Evolutionary conservation across 2,113 vertebrate species (phyloP).

Genomic region (Myanophis thanlyinensis): DNA sequence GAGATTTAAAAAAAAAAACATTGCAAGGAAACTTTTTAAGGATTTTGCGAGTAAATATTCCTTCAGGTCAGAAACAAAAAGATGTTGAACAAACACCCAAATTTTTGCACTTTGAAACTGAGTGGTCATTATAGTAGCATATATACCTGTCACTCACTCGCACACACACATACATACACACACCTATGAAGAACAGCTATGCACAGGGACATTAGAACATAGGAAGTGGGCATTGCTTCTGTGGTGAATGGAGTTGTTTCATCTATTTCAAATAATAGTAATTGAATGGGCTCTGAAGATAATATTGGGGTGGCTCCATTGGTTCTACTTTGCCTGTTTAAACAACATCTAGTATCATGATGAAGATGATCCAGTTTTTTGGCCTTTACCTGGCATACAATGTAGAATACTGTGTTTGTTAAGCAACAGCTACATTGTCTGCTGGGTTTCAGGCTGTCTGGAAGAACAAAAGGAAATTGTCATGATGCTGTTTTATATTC

Average conservation of each 20-base stretch:
- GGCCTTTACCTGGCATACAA: slow-evolving; percentile 99
- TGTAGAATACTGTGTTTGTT: slow-evolving; percentile 99
- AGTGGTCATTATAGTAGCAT: neutral
- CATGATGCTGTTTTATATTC: slow-evolving; percentile 8
- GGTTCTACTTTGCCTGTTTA: neutral
- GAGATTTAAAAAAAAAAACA: neutral
- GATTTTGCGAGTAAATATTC: neutral
- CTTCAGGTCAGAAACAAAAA: neutral
- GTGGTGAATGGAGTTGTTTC: neutral
- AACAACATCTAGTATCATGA: neutral
- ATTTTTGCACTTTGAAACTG: neutral
- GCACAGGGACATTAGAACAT: neutral
- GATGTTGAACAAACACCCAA: neutral
- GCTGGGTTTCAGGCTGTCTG: slow-evolving; percentile 99
- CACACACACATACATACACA: too few relatives aligned
- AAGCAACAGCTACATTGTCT: slow-evolving; percentile 99
- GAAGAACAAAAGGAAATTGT: slow-evolving; percentile 60
- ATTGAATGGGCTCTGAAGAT: neutral
- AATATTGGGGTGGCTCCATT: neutral
- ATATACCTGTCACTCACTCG: neutral
- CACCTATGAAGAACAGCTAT: neutral
- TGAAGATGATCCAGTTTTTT: slow-evolving; percentile 65
- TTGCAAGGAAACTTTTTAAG: neutral
- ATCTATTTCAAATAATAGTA: neutral
- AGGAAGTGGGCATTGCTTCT: neutral